These are phyloP conservation scores for Microctenopoma stevenorrisi DNA, from an alignment of 2,797 vertebrate species.

Conservation along the genomic window DNA sequence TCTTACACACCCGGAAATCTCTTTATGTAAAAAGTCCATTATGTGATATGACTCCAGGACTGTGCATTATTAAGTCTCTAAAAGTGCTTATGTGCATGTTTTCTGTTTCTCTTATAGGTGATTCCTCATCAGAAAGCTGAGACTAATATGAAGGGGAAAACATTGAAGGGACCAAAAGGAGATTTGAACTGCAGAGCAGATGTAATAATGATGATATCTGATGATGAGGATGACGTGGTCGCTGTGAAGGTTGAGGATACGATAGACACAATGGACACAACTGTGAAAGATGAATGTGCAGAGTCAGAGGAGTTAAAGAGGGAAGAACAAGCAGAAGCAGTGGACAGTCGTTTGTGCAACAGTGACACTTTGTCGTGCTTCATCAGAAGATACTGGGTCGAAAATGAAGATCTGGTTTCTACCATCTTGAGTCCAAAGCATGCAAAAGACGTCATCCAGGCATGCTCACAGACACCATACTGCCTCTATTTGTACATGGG, in stretches of 20 bases:
- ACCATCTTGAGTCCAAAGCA: constrained; percentile 13
- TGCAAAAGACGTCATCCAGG: constrained; percentile 36
- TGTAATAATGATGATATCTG: constrained; percentile 41
- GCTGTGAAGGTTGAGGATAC: neutral
- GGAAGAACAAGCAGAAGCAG: neutral
- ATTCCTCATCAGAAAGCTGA: neutral
- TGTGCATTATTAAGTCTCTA: no score
- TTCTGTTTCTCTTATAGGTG: neutral
- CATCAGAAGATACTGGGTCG: constrained; percentile 20
- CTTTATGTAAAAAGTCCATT: no score
- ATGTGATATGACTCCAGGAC: no score
- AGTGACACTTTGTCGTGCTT: constrained; percentile 9
- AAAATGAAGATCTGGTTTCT: neutral
- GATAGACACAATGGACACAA: neutral
- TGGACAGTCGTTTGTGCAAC: neutral
- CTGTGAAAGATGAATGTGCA: neutral
- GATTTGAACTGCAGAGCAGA: neutral
- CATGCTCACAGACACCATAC: constrained; percentile 65
- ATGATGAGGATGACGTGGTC: constrained; percentile 48
- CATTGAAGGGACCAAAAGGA: neutral
- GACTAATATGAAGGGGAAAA: neutral
- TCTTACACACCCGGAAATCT: neutral
- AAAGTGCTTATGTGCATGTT: neutral
- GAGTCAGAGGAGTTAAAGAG: rapidly evolving
- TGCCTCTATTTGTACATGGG: constrained; percentile 77